Evolutionary conservation across 2,797 vertebrate genomes (phyloP).

Genomic region (Odontamblyopus lacepedii): DNA sequence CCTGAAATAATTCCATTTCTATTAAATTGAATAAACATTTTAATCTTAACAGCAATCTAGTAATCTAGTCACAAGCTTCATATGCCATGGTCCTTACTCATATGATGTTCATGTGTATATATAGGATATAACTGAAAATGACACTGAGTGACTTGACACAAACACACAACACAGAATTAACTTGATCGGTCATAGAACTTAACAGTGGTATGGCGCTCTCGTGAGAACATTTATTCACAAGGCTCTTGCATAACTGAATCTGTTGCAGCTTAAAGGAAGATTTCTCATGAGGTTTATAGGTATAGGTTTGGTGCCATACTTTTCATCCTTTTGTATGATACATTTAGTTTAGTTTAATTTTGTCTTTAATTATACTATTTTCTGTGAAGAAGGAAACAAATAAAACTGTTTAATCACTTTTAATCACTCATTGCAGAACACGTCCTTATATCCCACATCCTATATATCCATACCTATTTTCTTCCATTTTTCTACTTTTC

Average conservation of each 20-base stretch:
- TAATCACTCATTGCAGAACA: not conserved
- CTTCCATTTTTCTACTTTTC: not conserved
- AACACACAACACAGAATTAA: not conserved
- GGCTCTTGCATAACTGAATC: not conserved
- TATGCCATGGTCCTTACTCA: constrained; percentile 17
- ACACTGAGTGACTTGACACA: not conserved
- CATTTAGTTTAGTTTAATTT: not conserved
- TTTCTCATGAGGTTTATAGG: not conserved
- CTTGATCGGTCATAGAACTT: not conserved
- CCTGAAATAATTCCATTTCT: too few species aligned
- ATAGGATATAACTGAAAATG: constrained; percentile 30
- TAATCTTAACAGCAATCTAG: not conserved
- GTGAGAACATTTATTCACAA: constrained; percentile 1
- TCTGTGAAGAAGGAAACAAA: not conserved
- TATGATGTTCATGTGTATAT: constrained; percentile 24
- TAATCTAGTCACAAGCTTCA: constrained; percentile 36
- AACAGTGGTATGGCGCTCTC: not conserved
- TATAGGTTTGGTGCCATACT: not conserved
- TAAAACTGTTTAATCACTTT: not conserved
- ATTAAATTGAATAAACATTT: too few species aligned
- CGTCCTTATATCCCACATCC: not conserved
- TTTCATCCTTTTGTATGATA: not conserved
- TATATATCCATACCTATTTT: not conserved
- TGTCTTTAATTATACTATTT: not conserved
- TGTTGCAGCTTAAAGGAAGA: not conserved